These are phyloP conservation scores for Steinernema scapterisci DNA, from an alignment of 2,888 invertebrate species.

Conservation along the genomic window DNA sequence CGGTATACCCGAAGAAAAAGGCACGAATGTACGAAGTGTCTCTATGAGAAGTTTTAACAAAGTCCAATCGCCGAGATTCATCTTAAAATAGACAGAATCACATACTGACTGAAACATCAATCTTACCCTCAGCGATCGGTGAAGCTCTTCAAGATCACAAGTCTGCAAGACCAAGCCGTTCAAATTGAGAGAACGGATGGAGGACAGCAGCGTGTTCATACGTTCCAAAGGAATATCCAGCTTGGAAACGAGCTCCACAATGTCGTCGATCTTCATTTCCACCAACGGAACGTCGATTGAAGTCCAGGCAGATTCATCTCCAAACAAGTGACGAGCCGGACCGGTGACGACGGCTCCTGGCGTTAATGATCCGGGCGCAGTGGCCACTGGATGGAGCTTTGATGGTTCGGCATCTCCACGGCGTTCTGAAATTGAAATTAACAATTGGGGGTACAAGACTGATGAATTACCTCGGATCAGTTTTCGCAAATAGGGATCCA, in stretches of 20 bases:
- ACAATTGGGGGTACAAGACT: background rate
- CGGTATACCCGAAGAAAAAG: conserved; percentile 19
- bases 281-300: conserved; percentile 49
- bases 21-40: conserved; percentile 56
- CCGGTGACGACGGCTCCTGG: background rate
- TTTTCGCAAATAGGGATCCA: conserved; percentile 96
- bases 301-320: conserved; percentile 41
- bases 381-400: background rate
- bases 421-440: background rate
- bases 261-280: conserved; percentile 55
- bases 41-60: conserved; percentile 62
- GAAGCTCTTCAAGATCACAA: conserved; percentile 69
- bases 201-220: conserved; percentile 37
- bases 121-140: conserved; percentile 63
- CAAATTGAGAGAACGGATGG: conserved; percentile 49
- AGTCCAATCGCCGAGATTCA: conserved; percentile 67
- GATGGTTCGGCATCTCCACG: background rate
- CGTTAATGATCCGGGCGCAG: background rate
- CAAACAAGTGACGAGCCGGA: conserved; percentile 32
- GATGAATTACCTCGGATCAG: conserved; percentile 81
- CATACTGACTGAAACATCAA: background rate
- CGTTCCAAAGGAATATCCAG: conserved; percentile 53
- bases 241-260: conserved; percentile 47
- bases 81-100: conserved; percentile 38
- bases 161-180: conserved; percentile 68